These are phyloP conservation scores for Steatornis caripensis DNA, from an alignment of 2,113 vertebrate species.

Conservation along the genomic window DNA sequence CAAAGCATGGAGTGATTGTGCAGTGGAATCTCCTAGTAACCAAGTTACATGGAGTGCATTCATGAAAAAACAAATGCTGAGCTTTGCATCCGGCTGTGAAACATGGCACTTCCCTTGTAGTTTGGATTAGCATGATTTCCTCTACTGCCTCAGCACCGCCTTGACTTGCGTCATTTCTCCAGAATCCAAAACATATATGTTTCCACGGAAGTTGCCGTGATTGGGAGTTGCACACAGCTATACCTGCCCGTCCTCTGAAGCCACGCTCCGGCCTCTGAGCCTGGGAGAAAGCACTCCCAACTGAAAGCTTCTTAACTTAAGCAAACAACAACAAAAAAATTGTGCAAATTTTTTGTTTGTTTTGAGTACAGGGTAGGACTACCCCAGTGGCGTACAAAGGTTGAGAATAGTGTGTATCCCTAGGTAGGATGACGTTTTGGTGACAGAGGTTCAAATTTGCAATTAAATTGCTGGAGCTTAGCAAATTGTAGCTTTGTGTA, in stretches of 20 bases:
- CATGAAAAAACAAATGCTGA: not conserved
- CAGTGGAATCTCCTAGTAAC: not conserved
- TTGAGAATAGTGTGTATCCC: not conserved
- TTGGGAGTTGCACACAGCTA: not conserved
- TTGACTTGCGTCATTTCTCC: not conserved
- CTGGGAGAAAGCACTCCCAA: not conserved
- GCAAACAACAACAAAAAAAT: not conserved
- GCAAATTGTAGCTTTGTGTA: not conserved
- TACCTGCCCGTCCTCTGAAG: not conserved
- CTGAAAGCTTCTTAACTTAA: not conserved
- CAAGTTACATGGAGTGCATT: not conserved
- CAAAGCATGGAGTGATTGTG: not conserved
- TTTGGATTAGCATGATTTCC: slow-evolving; percentile 4
- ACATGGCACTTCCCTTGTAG: not conserved
- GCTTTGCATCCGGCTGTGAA: not conserved
- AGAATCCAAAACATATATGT: not conserved
- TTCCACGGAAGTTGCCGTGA: not conserved
- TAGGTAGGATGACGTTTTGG: not conserved
- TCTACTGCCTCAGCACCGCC: not conserved
- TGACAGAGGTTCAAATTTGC: not conserved
- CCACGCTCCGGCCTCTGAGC: not conserved
- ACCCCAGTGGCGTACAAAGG: not conserved
- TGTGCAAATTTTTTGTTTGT: not conserved
- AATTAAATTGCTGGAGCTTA: not conserved
- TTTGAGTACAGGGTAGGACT: not conserved